Percentiles rank a stretch among this genome's conserved stretches.
Conservation (phyloP, 1,140 invertebrate genomes). For the Cyphomyrmex costatus region DNA sequence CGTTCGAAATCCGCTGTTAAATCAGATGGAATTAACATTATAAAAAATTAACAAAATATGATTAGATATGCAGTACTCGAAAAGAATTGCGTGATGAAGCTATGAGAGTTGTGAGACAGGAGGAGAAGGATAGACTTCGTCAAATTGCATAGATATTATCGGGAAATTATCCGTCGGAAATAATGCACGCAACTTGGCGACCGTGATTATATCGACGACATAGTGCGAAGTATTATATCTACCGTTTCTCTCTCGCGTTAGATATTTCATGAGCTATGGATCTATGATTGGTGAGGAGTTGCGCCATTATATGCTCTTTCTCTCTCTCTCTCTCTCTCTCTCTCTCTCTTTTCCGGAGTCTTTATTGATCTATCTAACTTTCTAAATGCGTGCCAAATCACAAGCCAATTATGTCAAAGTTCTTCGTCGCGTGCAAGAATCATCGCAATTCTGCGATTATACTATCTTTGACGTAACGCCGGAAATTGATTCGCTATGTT, state of each 20-base stretch:
- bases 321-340: slow-evolving; percentile 1
- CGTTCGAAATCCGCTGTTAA: not conserved
- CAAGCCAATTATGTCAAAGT: slow-evolving; percentile 2
- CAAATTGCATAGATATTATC: slow-evolving; percentile 35
- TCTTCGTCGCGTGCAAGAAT: not conserved
- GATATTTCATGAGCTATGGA: slow-evolving; percentile 61
- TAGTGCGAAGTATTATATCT: slow-evolving; percentile 15
- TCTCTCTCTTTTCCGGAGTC: not conserved
- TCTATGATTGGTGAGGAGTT: slow-evolving; percentile 51
- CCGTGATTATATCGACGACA: slow-evolving; percentile 35
- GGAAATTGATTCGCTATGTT: not conserved
- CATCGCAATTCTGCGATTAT: not conserved
- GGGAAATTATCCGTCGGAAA: slow-evolving; percentile 21
- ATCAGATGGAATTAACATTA: no score
- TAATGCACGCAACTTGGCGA: slow-evolving; percentile 32
- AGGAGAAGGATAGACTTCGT: not conserved
- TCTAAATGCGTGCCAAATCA: slow-evolving; percentile 36
- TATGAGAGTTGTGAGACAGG: not conserved
- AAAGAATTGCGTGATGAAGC: not conserved
- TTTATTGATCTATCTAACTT: slow-evolving; percentile 51
- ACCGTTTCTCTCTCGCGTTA: slow-evolving; percentile 18
- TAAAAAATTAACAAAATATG: no score
- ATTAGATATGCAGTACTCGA: not conserved
- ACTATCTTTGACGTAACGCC: not conserved
- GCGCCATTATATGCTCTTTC: slow-evolving; percentile 7